These are phyloP conservation scores for Axis porcinus DNA, from an alignment of 2,113 vertebrate genomes.

Conservation along the genomic window DNA sequence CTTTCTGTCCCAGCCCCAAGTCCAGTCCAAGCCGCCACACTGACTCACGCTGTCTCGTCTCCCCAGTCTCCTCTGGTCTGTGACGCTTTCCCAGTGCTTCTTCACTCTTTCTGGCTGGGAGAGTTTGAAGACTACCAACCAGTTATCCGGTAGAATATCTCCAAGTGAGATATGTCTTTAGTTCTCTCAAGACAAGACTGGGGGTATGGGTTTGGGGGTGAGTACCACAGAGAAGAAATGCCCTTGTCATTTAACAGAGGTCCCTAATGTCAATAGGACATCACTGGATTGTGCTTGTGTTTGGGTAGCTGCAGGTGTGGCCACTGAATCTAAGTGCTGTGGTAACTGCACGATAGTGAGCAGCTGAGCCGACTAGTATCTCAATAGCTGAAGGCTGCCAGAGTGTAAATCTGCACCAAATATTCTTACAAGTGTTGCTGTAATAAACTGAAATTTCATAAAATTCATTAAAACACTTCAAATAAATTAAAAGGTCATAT, in stretches of 20 bases:
- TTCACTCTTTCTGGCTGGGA: background rate
- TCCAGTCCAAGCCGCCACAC: background rate
- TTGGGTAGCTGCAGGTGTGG: background rate
- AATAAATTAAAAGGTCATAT: background rate
- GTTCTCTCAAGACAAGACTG: background rate
- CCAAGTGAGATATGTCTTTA: background rate
- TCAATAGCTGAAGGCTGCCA: background rate
- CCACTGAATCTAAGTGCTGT: no score
- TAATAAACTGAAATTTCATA: background rate
- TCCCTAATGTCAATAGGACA: rapidly evolving
- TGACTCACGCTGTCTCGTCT: background rate
- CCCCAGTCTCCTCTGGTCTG: background rate
- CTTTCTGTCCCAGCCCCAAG: background rate
- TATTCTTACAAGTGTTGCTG: background rate
- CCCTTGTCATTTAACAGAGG: background rate
- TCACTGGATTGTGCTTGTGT: no score
- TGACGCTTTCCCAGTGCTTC: background rate
- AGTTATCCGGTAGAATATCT: background rate
- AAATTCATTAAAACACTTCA: background rate
- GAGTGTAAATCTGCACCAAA: background rate
- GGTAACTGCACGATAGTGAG: no score
- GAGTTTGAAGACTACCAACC: background rate
- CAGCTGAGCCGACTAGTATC: background rate
- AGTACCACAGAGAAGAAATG: background rate
- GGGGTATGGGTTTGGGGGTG: background rate